A percentile compares a stretch with the other conserved stretches of the same genome.
phyloP scores from a whole-genome alignment of 2,797 vertebrate genomes.

The Tadarida brasiliensis region DNA sequence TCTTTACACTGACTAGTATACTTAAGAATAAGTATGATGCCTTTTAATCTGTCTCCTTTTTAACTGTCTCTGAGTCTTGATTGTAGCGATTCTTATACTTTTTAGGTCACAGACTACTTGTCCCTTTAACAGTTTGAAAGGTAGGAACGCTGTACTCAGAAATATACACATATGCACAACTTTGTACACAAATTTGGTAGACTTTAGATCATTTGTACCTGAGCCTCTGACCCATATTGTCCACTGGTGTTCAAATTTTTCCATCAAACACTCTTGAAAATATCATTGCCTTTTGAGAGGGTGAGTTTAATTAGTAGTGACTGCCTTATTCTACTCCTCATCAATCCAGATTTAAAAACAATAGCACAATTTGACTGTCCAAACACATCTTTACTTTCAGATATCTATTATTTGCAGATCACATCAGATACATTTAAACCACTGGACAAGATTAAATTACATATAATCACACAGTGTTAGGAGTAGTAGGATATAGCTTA shows the following conservation, averaged over 20 bases:
- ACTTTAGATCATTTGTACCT: background rate
- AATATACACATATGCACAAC: background rate
- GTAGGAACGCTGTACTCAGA: background rate
- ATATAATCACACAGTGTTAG: background rate
- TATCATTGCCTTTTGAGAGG: background rate
- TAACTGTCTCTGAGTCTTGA: constrained; percentile 39
- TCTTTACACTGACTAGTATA: background rate
- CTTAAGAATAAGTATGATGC: constrained; percentile 10
- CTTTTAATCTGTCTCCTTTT: background rate
- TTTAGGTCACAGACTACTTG: background rate
- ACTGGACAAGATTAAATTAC: background rate
- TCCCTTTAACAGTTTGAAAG: constrained; percentile 14
- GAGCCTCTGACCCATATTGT: background rate
- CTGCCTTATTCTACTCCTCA: background rate
- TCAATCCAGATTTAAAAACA: background rate
- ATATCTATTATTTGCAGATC: constrained; percentile 18
- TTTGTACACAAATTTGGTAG: background rate
- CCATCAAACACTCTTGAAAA: background rate
- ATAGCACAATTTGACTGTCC: background rate
- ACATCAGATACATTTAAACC: background rate
- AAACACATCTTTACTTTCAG: background rate
- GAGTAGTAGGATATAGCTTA: background rate
- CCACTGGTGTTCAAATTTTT: background rate
- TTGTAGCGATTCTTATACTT: constrained; percentile 14
- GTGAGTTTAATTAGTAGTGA: background rate